These are phyloP conservation scores for Garra rufa DNA, from an alignment of 2,113 vertebrate species.

Conservation along the genomic window DNA sequence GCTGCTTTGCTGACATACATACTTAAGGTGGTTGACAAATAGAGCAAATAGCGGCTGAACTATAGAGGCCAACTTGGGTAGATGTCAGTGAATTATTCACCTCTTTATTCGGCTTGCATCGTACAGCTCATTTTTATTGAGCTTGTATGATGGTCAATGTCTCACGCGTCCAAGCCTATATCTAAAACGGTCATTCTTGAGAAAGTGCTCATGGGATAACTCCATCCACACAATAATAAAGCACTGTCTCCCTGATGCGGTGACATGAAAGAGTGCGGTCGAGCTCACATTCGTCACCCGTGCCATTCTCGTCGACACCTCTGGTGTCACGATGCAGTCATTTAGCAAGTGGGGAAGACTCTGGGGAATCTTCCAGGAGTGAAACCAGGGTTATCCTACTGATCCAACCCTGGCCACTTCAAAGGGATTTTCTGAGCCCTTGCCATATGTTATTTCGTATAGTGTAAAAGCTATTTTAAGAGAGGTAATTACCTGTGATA, in stretches of 20 bases:
- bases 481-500: not conserved
- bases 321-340: constrained; percentile 9
- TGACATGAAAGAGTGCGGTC: constrained; percentile 16
- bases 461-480: not conserved
- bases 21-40: not conserved
- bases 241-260: not conserved
- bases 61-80: not conserved
- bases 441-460: not conserved
- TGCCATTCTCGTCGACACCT: constrained; percentile 28
- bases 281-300: constrained; percentile 19
- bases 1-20: not conserved
- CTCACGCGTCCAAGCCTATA: not conserved
- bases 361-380: not conserved
- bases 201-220: constrained; percentile 14
- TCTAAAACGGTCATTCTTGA: constrained; percentile 15
- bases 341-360: not conserved
- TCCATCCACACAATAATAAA: constrained; percentile 27
- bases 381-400: not conserved
- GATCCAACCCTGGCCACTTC: not conserved
- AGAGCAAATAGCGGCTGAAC: not conserved
- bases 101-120: not conserved
- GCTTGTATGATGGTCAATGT: not conserved
- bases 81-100: constrained; percentile 11
- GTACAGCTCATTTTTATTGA: not conserved
- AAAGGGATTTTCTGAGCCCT: not conserved